Conservation (phyloP, 2,888 invertebrate genomes). For the Luffia ferchaultella region DNA sequence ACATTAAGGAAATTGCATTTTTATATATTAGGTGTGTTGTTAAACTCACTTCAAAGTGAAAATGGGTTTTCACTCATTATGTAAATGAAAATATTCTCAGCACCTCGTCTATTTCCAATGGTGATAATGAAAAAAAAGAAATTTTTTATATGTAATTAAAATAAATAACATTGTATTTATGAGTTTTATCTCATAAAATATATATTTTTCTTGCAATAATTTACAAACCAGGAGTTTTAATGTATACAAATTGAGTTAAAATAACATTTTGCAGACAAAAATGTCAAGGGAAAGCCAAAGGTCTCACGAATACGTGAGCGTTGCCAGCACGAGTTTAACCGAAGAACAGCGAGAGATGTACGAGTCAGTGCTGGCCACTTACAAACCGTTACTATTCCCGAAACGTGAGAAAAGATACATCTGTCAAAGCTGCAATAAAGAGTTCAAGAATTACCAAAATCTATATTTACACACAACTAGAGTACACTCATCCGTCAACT, state of each 20-base stretch:
- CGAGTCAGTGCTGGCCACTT: slow-evolving; percentile 45
- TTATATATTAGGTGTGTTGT: neutral
- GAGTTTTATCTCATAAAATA: too few species aligned
- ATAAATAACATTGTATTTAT: too few species aligned
- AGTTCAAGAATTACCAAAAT: slow-evolving; percentile 55
- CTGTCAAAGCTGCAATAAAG: slow-evolving; percentile 47
- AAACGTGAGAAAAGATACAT: slow-evolving; percentile 42
- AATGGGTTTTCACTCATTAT: neutral
- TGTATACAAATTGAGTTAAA: too few species aligned
- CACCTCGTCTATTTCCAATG: too few species aligned
- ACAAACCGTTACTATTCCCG: slow-evolving; percentile 47
- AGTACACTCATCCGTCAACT: slow-evolving; percentile 50
- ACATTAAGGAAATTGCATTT: neutral
- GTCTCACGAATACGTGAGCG: slow-evolving; percentile 38
- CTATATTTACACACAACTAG: slow-evolving; percentile 47
- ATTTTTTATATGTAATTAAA: too few species aligned
- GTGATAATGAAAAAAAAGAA: too few species aligned
- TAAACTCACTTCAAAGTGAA: too few species aligned
- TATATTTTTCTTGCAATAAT: too few species aligned
- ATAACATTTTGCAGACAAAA: neutral
- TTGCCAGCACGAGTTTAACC: slow-evolving; percentile 38
- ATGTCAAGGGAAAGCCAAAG: neutral
- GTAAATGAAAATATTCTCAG: neutral
- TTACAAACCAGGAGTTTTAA: too few species aligned
- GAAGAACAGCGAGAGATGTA: slow-evolving; percentile 55